These are phyloP conservation scores for Pantherophis vulpinus DNA, from an alignment of 2,797 vertebrate species.

Conservation along the genomic window DNA sequence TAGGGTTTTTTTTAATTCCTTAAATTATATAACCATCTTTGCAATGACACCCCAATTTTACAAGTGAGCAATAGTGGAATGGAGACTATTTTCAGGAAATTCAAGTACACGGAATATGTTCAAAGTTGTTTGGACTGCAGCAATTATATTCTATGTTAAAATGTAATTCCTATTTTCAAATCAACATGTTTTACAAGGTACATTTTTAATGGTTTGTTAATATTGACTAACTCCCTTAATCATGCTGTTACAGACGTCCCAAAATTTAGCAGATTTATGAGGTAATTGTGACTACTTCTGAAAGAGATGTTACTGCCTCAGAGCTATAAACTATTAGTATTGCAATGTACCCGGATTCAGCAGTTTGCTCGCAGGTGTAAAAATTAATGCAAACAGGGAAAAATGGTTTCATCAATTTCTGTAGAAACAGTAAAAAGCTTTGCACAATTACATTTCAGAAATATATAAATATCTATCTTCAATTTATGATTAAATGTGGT, in stretches of 20 bases:
- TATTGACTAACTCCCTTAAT: constrained; percentile 58
- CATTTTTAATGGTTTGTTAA: constrained; percentile 50
- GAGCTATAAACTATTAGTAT: constrained; percentile 50
- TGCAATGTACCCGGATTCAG: constrained; percentile 53
- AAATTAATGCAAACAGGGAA: constrained; percentile 32
- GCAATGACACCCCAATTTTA: not conserved
- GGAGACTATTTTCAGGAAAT: not conserved
- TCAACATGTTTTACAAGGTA: constrained; percentile 45
- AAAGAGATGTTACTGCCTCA: constrained; percentile 50
- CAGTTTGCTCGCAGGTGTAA: constrained; percentile 46
- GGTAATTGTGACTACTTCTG: constrained; percentile 57
- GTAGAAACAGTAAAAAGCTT: constrained; percentile 4
- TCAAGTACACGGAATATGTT: not conserved
- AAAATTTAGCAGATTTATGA: constrained; percentile 56
- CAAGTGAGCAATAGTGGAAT: not conserved
- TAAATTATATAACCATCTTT: not conserved
- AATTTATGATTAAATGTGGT: not conserved
- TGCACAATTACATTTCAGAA: constrained; percentile 17
- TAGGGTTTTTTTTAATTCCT: not conserved
- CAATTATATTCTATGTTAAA: not conserved
- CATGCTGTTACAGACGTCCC: constrained; percentile 45
- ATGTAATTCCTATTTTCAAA: constrained; percentile 33
- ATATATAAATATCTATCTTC: constrained; percentile 10
- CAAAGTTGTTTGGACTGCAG: not conserved
- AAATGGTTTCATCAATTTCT: constrained; percentile 19